Evolutionary conservation across 2,888 invertebrate species (phyloP), one percentile per base, ranked within the genome.

Genomic region (Calliopum simillimum): DNA sequence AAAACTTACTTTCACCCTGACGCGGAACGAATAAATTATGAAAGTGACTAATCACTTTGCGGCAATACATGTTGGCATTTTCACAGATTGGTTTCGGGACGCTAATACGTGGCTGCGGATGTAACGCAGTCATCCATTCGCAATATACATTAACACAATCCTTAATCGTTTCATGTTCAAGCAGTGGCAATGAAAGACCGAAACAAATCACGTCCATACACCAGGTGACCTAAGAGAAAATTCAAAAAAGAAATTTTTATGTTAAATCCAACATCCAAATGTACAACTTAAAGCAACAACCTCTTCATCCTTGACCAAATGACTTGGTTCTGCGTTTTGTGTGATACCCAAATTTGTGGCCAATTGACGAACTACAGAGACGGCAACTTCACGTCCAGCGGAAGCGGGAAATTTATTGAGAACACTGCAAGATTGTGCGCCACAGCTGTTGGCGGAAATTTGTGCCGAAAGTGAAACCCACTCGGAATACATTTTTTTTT

Each of bases 91-190:
- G 97, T 76, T 91, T 90, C 0, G 98, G 98, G 19, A 98, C 94
- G 77, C 95, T 94, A 67, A 95, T 90, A 80, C 95, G 94, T 1
- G 96, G 94, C 33, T 90, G 90, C 25, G 93, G 92, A 76, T 94
- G 91, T 74, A 98, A 88, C 3, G 97, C 94, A 0, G 95, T 93
- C 75, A 99, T 88, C 98, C 98, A 99, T 82, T 98, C 97, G 85
- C 97, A 98, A 83, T 98, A 98, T 46, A 98, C 94, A 83, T 95
- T 95, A 53, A 98, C 98, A 85, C 98, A 98, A 86, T 98, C 97
- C 75, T 97, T 93, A 65, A 98, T 93, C 0, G 97, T 95, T 79
- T 97, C 97, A 84, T 97, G 96, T 86, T 98, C 98, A 46, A 91
- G 89, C 59, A 98, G 87, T 0, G 97, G 97, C 56, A 98, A 88